Evolutionary conservation across 2,797 vertebrate genomes (phyloP), one percentile per base, ranked within the genome.

Genomic region (Odontamblyopus rebecca): DNA sequence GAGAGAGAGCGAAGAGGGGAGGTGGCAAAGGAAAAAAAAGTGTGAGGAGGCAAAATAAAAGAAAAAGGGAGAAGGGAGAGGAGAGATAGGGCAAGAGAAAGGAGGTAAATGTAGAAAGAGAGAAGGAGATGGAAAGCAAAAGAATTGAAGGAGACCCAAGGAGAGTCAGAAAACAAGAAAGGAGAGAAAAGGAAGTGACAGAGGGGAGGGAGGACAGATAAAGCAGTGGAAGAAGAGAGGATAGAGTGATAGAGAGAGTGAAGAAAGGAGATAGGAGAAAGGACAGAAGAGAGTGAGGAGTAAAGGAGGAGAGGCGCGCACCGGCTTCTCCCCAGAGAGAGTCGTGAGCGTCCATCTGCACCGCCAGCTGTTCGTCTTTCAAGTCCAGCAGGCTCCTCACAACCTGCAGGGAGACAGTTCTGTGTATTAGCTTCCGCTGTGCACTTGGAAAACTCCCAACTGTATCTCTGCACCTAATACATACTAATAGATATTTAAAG

Each of bases 301-400:
- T 3, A 38, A 38, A 62, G 82, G 82, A 89, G 79, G 77, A 75
- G 63, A 85, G 78, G 83, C 84, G 89, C 83, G 74, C 94, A 99
- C 98, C 97, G 89, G 98, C 98, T 95, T 99, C 98, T 94, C 98
- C 98, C 98, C 98, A 99, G 85, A 99, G 90, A 13, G 94, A 93
- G 90, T 99, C 98, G 27, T 94, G 95, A 84, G 91, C 92, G 68
- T 98, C 96, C 89, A 98, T 94, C 86, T 98, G 96, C 88, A 97
- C 79, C 32, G 87, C 90, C 83, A 92, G 86, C 70, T 94, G 93
- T 67, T 96, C 96, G 82, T 94, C 94, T 82, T 92, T 94, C 78
- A 93, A 79, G 67, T 93, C 88, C 91, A 99, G 89, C 91, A 99
- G 89, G 88, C 93, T 95, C 85, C 82, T 93, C 90, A 98, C 93